Evolutionary conservation across 2,888 invertebrate genomes (phyloP).

Genomic region (Philonicus albiceps): DNA sequence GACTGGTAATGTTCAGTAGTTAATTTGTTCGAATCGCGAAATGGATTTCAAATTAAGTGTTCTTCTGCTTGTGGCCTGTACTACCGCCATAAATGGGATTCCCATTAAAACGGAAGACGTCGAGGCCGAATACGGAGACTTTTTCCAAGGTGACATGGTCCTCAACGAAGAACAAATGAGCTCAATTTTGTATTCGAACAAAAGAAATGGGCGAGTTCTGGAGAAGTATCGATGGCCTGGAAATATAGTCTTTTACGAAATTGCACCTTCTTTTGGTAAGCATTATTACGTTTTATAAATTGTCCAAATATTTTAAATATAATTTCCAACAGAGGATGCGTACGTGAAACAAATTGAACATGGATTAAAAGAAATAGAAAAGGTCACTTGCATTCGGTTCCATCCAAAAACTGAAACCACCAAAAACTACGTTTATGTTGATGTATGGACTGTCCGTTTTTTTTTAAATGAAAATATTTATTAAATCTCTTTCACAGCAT

Average conservation of each 20-base stretch:
- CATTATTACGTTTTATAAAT: background rate
- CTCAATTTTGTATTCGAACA: slow-evolving; percentile 48
- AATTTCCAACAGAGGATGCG: slow-evolving; percentile 53
- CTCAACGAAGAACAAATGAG: slow-evolving; percentile 63
- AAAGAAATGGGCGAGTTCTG: slow-evolving; percentile 69
- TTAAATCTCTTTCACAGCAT: background rate
- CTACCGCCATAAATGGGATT: background rate
- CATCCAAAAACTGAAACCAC: slow-evolving; percentile 66
- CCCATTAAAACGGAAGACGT: background rate
- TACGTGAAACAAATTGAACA: slow-evolving; percentile 70
- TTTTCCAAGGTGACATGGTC: slow-evolving; percentile 78
- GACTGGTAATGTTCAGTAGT: background rate
- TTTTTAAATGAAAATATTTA: background rate
- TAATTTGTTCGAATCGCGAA: background rate
- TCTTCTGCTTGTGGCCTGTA: background rate
- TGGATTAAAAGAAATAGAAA: slow-evolving; percentile 76
- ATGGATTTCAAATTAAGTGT: background rate
- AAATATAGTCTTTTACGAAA: slow-evolving; percentile 72
- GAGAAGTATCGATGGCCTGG: slow-evolving; percentile 69
- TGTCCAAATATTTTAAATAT: slow-evolving; percentile 37
- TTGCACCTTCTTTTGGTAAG: slow-evolving; percentile 66
- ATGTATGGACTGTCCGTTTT: slow-evolving; percentile 31
- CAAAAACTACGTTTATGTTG: slow-evolving; percentile 54
- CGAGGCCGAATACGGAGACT: slow-evolving; percentile 70
- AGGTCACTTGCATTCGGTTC: slow-evolving; percentile 76